Conservation (phyloP, 2,113 vertebrate species). For the Hippopotamus amphibius region DNA sequence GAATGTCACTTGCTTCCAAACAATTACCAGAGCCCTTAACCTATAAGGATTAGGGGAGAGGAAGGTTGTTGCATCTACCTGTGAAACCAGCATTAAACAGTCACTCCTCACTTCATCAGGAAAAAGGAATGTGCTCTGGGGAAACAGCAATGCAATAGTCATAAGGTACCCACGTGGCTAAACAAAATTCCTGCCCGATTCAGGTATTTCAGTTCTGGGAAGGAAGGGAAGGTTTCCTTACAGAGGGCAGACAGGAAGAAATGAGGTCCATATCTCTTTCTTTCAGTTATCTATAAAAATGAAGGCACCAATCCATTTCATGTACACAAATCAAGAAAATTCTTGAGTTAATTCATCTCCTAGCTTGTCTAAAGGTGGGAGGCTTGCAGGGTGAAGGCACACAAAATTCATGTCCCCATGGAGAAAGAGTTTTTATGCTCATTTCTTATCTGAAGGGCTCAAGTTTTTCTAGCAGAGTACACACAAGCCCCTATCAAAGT, state of each 20-base stretch:
- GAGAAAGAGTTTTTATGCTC: background rate
- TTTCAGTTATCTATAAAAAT: background rate
- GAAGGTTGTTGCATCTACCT: background rate
- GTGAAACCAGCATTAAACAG: slow-evolving; percentile 36
- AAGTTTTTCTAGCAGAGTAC: background rate
- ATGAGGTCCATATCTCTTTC: background rate
- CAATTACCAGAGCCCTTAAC: background rate
- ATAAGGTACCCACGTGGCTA: background rate
- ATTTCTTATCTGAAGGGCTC: slow-evolving; percentile 18
- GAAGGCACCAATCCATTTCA: background rate
- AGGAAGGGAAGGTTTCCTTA: background rate
- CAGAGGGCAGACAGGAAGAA: background rate
- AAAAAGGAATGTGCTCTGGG: slow-evolving; percentile 60
- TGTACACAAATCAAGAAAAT: background rate
- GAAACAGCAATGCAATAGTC: background rate
- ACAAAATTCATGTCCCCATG: background rate
- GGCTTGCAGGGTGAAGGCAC: background rate
- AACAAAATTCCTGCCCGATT: background rate
- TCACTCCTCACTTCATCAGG: slow-evolving; percentile 63
- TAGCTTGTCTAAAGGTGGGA: slow-evolving; percentile 41
- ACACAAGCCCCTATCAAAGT: slow-evolving; percentile 42
- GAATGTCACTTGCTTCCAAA: slow-evolving; percentile 2
- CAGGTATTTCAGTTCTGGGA: background rate
- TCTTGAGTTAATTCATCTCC: slow-evolving; percentile 16
- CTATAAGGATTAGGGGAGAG: background rate